Percentiles rank a stretch among this genome's conserved stretches.
Conservation (phyloP, 2,888 invertebrate species). For the Ecliptopera silaceata region DNA sequence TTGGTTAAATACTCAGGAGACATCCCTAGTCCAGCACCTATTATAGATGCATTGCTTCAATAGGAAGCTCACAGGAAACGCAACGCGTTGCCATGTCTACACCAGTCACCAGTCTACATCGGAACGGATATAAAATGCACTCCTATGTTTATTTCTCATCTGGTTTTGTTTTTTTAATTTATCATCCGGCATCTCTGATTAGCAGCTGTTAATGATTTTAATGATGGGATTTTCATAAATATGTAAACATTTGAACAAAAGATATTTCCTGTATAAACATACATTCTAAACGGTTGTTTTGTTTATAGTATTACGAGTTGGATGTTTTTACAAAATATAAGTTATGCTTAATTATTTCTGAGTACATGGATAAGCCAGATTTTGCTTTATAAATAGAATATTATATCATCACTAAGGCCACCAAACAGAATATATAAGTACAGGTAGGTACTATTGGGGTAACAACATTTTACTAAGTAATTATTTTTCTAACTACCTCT, state of each 20-base stretch:
- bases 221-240: conserved; percentile 14
- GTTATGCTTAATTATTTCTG: no score
- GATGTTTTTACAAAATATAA: no score
- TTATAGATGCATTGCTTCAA: conserved; percentile 48
- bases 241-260: conserved; percentile 3
- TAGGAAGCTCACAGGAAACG: conserved; percentile 63
- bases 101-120: no score
- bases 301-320: no score
- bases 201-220: conserved; percentile 27
- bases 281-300: no score
- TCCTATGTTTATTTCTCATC: conserved; percentile 22
- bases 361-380: no score
- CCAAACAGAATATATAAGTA: no score
- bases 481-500: neutral
- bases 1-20: neutral
- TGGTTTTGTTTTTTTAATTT: conserved; percentile 23
- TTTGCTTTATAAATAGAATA: no score
- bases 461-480: no score
- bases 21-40: conserved; percentile 42
- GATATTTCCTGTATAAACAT: no score
- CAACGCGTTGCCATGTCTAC: conserved; percentile 42
- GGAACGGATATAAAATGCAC: conserved; percentile 43
- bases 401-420: no score
- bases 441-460: no score
- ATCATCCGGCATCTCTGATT: conserved; percentile 34